Conservation (phyloP, 2,113 vertebrate species). For the Oxygymnocypris stewartii region DNA sequence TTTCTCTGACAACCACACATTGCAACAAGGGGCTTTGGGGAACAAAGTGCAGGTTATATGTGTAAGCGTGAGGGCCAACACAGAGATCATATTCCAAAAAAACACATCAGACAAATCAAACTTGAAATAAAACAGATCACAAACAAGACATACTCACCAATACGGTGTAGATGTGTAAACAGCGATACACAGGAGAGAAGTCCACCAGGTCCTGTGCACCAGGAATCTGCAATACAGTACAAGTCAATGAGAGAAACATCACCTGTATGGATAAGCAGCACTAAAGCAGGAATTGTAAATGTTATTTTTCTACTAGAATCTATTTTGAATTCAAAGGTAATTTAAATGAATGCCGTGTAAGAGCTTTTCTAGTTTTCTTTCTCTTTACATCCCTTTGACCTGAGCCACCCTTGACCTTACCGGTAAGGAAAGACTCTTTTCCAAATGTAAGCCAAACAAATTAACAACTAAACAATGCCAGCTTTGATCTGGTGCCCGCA, state of each 20-base stretch:
- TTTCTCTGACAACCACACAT: neutral
- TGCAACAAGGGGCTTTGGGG: neutral
- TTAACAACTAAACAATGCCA: constrained; percentile 62
- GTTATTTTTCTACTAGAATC: neutral
- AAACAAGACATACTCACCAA: constrained; percentile 75
- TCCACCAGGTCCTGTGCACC: constrained; percentile 96
- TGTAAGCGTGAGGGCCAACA: neutral
- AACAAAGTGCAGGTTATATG: neutral
- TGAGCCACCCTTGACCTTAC: constrained; percentile 26
- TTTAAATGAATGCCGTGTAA: neutral
- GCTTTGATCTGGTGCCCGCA: constrained; percentile 66
- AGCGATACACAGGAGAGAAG: constrained; percentile 95
- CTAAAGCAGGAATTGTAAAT: neutral
- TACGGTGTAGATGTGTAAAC: constrained; percentile 94
- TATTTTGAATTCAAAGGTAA: neutral
- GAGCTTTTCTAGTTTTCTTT: neutral
- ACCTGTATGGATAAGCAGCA: neutral
- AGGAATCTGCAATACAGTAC: constrained; percentile 76
- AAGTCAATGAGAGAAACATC: constrained; percentile 22
- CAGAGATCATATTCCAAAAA: neutral
- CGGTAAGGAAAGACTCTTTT: constrained; percentile 50
- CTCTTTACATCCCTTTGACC: neutral
- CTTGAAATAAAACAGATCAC: neutral
- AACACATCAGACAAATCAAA: neutral
- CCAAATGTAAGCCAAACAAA: constrained; percentile 56